Base-by-base conservation (phyloP, 1,140 invertebrate species). In the Danaus plexippus region DNA sequence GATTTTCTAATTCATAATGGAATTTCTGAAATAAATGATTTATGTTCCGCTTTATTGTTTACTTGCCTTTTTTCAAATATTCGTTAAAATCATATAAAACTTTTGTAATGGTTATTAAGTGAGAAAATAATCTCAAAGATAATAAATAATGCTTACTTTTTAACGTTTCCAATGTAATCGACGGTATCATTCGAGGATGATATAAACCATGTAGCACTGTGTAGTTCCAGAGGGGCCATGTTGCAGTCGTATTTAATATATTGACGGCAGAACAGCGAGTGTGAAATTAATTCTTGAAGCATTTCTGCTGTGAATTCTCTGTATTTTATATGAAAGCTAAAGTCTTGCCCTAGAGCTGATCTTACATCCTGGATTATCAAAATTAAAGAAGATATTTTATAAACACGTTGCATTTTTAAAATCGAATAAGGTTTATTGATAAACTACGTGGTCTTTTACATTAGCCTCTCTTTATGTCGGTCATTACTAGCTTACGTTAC, bases 221-320 rank as follows among this genome's bases (percentile, higher is more conserved):
- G 94, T 12, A 97, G 85, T 59, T 96, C 94, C 50, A 97, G 82
- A 11, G 94, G 95, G 9, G 95, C 94, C 83, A 94, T 94, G 68
- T 94, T 94, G 69, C 96, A 98, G 63, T 97, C 94, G 72, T 97
- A 98, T 71, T 95, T 95, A 18, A 98, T 93, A 66, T 95, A 92
- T 77, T 98, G 96, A 54, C 93, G 93, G 72, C 96, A 98, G 73
- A 94, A 93, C 43, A 96, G 88, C 0, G 96, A 97, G 75, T 95
- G 94, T 0, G 92, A 93, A 40, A 97, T 96, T 44, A 98, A 84
- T 70, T 95, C 93, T 71, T 96, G 94, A 1, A 98, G 87, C 94
- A 97, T 97, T 75, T 95, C 94, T 0, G 93, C 92, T 3, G 92
- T 93, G 75, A 98, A 96, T 67, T 97, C 94, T 57, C 96, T 88